Evolutionary conservation across 2,797 vertebrate species (phyloP).

Genomic region (Pseudocheirus occidentalis): DNA sequence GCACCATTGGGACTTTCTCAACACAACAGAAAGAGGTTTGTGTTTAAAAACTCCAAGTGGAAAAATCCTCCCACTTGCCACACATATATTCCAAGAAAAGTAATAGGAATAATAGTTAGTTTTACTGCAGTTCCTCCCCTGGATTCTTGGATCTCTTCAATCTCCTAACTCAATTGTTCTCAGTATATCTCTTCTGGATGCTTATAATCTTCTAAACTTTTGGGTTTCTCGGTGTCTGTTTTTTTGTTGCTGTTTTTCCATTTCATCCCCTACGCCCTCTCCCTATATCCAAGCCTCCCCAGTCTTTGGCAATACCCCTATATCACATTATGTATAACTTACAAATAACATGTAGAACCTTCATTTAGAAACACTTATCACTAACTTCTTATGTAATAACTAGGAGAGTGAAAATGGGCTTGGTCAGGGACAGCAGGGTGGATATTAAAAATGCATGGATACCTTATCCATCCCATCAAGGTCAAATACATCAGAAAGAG

Average conservation of each 20-base stretch:
- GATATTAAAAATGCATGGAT: neutral
- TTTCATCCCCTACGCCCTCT: neutral
- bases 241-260: neutral
- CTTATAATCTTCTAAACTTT: neutral
- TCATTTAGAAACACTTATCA: slow-evolving; percentile 9
- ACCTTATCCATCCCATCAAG: neutral
- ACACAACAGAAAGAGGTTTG: neutral
- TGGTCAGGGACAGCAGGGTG: neutral
- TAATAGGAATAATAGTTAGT: neutral
- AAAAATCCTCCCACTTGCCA: neutral
- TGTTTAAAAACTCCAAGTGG: neutral
- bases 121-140: neutral
- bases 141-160: neutral
- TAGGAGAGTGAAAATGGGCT: neutral
- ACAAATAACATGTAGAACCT: neutral
- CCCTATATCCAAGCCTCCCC: neutral
- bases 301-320: neutral
- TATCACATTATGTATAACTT: neutral
- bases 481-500: neutral
- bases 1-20: slow-evolving; percentile 3
- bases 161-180: neutral
- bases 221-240: neutral
- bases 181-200: neutral
- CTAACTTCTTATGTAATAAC: neutral
- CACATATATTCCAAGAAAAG: neutral